Conservation (phyloP, 1,140 invertebrate species). For the Metopolophium dirhodum region DNA sequence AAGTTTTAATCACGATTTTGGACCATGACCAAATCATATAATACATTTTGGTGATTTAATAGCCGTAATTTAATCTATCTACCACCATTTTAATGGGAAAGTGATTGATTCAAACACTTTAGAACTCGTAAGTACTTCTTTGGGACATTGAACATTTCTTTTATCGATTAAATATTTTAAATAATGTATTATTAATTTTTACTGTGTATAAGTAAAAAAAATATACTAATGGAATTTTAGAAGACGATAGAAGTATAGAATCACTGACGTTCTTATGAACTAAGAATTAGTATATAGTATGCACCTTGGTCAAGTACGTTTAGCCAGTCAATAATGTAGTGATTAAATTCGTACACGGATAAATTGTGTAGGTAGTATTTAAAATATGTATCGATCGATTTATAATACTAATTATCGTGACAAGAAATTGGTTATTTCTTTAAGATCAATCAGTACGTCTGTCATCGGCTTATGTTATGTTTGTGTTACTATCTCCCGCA, state of each 20-base stretch:
- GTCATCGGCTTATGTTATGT: neutral
- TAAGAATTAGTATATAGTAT: too few relatives aligned
- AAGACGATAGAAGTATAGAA: too few relatives aligned
- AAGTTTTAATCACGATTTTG: neutral
- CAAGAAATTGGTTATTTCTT: neutral
- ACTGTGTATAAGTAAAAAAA: too few relatives aligned
- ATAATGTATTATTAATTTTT: too few relatives aligned
- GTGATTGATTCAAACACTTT: neutral
- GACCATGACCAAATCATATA: neutral
- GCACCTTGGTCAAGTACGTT: too few relatives aligned
- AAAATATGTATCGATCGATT: too few relatives aligned
- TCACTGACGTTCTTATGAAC: too few relatives aligned
- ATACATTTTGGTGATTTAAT: neutral
- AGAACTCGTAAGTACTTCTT: neutral
- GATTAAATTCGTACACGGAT: too few relatives aligned
- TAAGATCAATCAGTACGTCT: neutral
- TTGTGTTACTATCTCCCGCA: neutral
- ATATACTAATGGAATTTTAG: too few relatives aligned
- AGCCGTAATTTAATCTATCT: neutral
- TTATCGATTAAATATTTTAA: too few relatives aligned
- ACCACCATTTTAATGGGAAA: neutral
- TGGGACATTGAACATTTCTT: neutral
- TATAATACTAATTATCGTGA: neutral
- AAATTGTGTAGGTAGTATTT: too few relatives aligned
- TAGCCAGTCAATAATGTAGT: too few relatives aligned